Conservation (phyloP, 2,113 vertebrate species). For the Dicrurus megarhynchus region DNA sequence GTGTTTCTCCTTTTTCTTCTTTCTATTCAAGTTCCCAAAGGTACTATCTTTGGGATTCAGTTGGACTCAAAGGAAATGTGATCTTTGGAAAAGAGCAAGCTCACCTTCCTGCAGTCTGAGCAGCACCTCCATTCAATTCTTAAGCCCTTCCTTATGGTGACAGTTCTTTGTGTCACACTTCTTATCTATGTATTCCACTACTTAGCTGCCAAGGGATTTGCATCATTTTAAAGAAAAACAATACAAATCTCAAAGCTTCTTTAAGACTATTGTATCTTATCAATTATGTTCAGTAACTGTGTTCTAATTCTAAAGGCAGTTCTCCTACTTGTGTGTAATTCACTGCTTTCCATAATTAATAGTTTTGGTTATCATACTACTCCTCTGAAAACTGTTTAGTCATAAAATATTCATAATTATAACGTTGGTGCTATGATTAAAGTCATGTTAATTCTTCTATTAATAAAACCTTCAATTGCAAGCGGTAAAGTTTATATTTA, state of each 20-base stretch:
- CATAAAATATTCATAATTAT: slow-evolving; percentile 17
- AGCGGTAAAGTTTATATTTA: background rate
- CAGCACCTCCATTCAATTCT: slow-evolving; percentile 29
- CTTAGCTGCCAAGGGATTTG: slow-evolving; percentile 24
- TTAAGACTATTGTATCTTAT: background rate
- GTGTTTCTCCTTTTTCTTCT: background rate
- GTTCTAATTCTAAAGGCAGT: slow-evolving; percentile 4
- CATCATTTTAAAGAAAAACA: slow-evolving; percentile 50
- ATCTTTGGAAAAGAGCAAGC: background rate
- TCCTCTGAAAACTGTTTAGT: slow-evolving; percentile 18
- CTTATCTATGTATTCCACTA: slow-evolving; percentile 38
- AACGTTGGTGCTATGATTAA: background rate
- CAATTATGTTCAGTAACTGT: slow-evolving; percentile 56
- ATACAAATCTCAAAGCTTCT: slow-evolving; percentile 32
- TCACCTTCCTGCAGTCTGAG: slow-evolving; percentile 42
- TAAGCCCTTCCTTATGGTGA: slow-evolving; percentile 36
- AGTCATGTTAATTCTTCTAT: background rate
- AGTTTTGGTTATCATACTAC: background rate
- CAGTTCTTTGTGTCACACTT: slow-evolving; percentile 27
- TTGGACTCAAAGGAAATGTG: background rate
- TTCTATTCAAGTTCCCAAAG: background rate
- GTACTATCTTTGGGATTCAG: background rate
- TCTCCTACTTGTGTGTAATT: background rate
- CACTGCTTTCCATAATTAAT: background rate
- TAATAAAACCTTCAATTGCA: background rate